phyloP scores from a whole-genome alignment of 1,140 invertebrate genomes.

The Leptinotarsa undecemlineata region DNA sequence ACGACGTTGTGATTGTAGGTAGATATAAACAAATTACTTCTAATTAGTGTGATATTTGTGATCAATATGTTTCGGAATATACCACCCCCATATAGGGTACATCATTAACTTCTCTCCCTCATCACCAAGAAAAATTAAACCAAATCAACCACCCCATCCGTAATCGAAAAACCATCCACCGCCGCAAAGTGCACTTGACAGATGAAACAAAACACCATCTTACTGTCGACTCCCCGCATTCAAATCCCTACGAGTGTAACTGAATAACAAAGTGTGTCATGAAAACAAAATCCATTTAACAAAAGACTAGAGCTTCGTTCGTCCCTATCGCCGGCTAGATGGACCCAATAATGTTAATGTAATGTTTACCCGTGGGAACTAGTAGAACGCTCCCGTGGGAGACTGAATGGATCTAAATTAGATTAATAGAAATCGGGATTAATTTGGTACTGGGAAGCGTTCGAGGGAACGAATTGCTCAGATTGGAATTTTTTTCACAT shows the following conservation, averaged over 20 bases:
- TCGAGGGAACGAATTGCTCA: too few relatives aligned
- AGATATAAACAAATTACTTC: too few relatives aligned
- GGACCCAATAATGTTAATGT: constrained; percentile 8
- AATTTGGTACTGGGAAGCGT: background rate
- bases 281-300: constrained; percentile 4
- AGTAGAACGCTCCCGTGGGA: background rate
- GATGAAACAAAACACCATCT: constrained; percentile 8
- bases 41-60: too few relatives aligned
- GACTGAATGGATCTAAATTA: background rate
- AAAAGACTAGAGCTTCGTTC: background rate
- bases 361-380: constrained; percentile 2
- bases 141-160: too few relatives aligned
- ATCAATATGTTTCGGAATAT: too few relatives aligned
- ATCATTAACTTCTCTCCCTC: too few relatives aligned
- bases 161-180: background rate
- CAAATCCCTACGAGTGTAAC: background rate
- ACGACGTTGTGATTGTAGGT: too few relatives aligned
- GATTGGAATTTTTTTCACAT: too few relatives aligned
- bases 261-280: constrained; percentile 1
- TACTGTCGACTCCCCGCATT: background rate
- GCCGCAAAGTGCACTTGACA: constrained; percentile 4
- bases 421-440: constrained; percentile 3
- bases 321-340: background rate
- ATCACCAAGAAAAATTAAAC: too few relatives aligned
- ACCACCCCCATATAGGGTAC: too few relatives aligned